A percentile compares a stretch with the other conserved stretches of the same genome.
Evolutionary conservation across 1,140 invertebrate genomes (phyloP).

Genomic region (Drosophila mojavensis): DNA sequence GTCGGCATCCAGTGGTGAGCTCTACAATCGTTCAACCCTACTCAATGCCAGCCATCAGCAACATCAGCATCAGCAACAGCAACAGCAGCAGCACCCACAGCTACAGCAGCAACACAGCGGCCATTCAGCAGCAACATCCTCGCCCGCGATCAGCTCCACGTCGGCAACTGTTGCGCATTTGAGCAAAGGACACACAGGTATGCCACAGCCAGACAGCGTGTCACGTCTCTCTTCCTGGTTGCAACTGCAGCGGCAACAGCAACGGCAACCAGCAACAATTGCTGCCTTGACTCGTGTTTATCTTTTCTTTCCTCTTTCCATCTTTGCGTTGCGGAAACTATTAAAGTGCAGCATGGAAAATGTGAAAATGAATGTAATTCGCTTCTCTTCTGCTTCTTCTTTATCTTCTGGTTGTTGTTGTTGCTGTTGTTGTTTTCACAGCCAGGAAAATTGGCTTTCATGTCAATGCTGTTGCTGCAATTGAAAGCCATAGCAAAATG

Average conservation of each 20-base stretch:
- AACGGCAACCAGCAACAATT: slow-evolving; percentile 44
- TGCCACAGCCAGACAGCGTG: slow-evolving; percentile 15
- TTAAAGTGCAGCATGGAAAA: slow-evolving; percentile 68
- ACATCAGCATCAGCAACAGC: slow-evolving; percentile 50
- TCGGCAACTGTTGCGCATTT: slow-evolving; percentile 72
- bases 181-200: slow-evolving; percentile 68
- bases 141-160: slow-evolving; percentile 47
- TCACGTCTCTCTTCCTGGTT: slow-evolving; percentile 27
- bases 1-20: slow-evolving; percentile 68
- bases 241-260: background rate
- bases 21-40: slow-evolving; percentile 57
- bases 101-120: slow-evolving; percentile 31
- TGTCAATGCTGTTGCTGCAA: slow-evolving; percentile 51
- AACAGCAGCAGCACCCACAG: slow-evolving; percentile 21
- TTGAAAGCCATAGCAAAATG: slow-evolving; percentile 58
- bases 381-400: slow-evolving; percentile 17
- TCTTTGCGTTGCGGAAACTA: slow-evolving; percentile 66
- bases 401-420: slow-evolving; percentile 1
- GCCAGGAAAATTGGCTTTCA: slow-evolving; percentile 60
- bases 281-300: background rate
- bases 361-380: slow-evolving; percentile 77
- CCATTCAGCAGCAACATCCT: slow-evolving; percentile 32
- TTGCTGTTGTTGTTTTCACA: too few species aligned
- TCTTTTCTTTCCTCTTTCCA: slow-evolving; percentile 1
- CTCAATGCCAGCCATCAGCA: slow-evolving; percentile 60